Conservation (phyloP, 2,113 vertebrate genomes). For the Danionella cerebrum region DNA sequence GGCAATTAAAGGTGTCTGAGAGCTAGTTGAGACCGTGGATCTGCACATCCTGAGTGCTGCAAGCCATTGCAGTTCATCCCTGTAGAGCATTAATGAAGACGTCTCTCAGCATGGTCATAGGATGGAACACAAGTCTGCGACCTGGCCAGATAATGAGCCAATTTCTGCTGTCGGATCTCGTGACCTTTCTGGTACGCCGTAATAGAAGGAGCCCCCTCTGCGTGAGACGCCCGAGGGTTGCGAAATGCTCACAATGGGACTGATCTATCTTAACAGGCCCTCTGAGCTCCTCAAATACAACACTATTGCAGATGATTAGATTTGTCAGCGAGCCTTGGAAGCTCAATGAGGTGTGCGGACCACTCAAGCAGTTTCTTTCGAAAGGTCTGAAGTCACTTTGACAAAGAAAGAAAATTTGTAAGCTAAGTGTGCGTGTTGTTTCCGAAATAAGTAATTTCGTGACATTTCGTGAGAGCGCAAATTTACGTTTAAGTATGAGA, state of each 20-base stretch:
- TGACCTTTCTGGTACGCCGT: conserved; percentile 40
- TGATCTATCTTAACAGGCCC: conserved; percentile 26
- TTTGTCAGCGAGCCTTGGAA: conserved; percentile 8
- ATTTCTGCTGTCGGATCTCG: conserved; percentile 25
- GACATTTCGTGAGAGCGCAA: too few species aligned
- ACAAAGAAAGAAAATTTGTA: background rate
- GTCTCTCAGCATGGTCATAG: background rate
- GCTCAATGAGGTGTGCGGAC: background rate
- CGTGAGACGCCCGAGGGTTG: conserved; percentile 14
- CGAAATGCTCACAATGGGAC: conserved; percentile 4
- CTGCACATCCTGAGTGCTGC: background rate
- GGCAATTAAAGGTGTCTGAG: background rate
- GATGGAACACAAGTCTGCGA: background rate
- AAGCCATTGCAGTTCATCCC: conserved; percentile 7
- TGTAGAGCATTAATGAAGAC: conserved; percentile 34
- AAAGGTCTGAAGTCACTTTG: background rate
- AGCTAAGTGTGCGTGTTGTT: background rate
- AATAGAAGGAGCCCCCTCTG: conserved; percentile 36
- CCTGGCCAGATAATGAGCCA: conserved; percentile 35
- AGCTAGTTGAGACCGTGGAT: background rate
- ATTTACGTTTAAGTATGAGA: too few species aligned
- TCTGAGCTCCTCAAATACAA: conserved; percentile 9
- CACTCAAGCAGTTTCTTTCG: conserved; percentile 7
- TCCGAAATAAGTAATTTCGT: background rate
- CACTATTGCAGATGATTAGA: background rate